Percentiles rank a stretch among this genome's conserved stretches.
These are phyloP conservation scores for Plagodis pulveraria DNA, from an alignment of 2,888 invertebrate genomes.

Conservation along the genomic window DNA sequence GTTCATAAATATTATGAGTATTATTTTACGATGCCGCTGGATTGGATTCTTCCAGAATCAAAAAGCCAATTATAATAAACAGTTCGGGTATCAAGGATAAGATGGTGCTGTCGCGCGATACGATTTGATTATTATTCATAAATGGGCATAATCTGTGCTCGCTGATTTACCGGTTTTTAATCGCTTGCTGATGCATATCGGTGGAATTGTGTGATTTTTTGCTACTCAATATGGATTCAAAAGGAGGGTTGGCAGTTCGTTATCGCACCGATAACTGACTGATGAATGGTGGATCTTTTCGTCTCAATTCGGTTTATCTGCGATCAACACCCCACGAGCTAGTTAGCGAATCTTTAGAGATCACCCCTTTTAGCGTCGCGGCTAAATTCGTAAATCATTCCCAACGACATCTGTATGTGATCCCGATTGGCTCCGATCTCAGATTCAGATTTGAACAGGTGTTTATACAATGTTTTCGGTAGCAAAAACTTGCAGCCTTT, in stretches of 20 bases:
- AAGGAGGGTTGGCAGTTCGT: slow-evolving; percentile 69
- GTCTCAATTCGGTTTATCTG: slow-evolving; percentile 81
- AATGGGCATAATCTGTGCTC: slow-evolving; percentile 44
- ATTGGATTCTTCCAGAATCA: slow-evolving; percentile 6
- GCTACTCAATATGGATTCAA: slow-evolving; percentile 64
- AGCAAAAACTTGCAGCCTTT: slow-evolving; percentile 62
- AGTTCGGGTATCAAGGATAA: slow-evolving; percentile 26
- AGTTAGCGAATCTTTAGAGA: slow-evolving; percentile 71
- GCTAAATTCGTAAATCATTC: slow-evolving; percentile 61
- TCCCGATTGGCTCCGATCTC: slow-evolving; percentile 59
- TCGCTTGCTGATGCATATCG: slow-evolving; percentile 58
- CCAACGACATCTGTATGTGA: slow-evolving; percentile 75
- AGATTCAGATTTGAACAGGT: slow-evolving; percentile 64
- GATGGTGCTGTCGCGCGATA: slow-evolving; percentile 29
- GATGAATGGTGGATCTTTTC: slow-evolving; percentile 79
- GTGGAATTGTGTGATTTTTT: slow-evolving; percentile 66
- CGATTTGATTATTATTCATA: slow-evolving; percentile 49
- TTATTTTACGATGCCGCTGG: slow-evolving; percentile 14
- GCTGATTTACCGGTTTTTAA: slow-evolving; percentile 46
- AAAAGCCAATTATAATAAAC: slow-evolving; percentile 28
- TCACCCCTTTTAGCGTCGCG: slow-evolving; percentile 49
- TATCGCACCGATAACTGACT: slow-evolving; percentile 78
- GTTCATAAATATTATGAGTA: slow-evolving; percentile 17
- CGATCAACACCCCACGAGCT: slow-evolving; percentile 75
- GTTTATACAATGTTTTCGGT: slow-evolving; percentile 63